Evolutionary conservation across 2,888 invertebrate species (phyloP), one percentile per base, ranked within the genome.

Genomic region (Heliconius charithonia): DNA sequence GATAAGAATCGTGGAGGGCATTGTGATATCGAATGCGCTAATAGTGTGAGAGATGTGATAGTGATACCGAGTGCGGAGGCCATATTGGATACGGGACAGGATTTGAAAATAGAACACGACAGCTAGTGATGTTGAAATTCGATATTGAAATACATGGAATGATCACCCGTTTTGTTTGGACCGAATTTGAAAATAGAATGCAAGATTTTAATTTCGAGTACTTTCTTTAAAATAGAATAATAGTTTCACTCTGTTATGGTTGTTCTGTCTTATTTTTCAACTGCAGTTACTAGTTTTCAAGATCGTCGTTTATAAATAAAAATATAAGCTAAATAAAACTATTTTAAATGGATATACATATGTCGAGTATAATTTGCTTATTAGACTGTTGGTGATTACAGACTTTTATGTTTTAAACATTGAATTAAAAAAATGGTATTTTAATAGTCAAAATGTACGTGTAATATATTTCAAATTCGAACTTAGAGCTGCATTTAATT

Each of bases 41-140:
- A 90, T 81, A 88, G 80, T 73, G 89, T 93, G 45, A 89, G 86
- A 3, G 93, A 93, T 74, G 92, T 93, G 12, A 93, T 92, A 72
- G 93, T 93, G 9, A 92, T 93, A 89, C 92, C 91, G 0, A 93
- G 93, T 83, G 92, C 92, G 13, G 93, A 93, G 80, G 93, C 93
- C 72, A 93, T 92, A 13, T 87, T 93, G 82, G 92, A 93, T 84
- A 91, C 90, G 0, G 92, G 90, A 37, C 92, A 89, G 63, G 41
- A 70, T 79, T 77, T 77, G 79, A 79, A 77, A 76, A 70, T 79
- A 62, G 79, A 79, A 79, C 62, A 62, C 16, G 78, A 74, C 2
- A 74, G 74, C 74, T 74, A 65, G 65, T 65, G 29, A 66, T 22
- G 22, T 59, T n/a, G 2, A 59, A n/a, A 22, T 10, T 10, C 10